A percentile compares a stretch with the other conserved stretches of the same genome.
Evolutionary conservation across 1,140 invertebrate genomes (phyloP).

Genomic region (Octopus sinensis): DNA sequence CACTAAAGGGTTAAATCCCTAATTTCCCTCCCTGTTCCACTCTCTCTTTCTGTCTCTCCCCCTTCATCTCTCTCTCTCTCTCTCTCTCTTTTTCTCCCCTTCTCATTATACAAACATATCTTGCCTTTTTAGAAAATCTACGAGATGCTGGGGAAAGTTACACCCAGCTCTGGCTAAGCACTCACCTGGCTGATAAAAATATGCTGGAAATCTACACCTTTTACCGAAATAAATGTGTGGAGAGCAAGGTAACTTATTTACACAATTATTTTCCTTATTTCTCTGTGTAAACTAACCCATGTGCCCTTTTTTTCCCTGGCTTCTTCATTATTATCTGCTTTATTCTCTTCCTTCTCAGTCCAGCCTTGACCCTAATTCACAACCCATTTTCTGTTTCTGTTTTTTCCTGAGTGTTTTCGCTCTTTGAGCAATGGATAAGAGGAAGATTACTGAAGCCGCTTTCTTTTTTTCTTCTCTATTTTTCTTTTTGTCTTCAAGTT

Average conservation of each 20-base stretch:
- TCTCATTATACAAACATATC: background rate
- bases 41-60: background rate
- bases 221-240: conserved; percentile 8
- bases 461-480: background rate
- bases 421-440: too few relatives aligned
- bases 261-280: too few relatives aligned
- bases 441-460: too few relatives aligned
- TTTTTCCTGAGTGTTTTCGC: too few relatives aligned
- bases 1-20: too few relatives aligned
- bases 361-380: too few relatives aligned
- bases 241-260: background rate
- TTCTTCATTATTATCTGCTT: too few relatives aligned
- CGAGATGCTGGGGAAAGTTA: background rate
- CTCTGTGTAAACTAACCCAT: too few relatives aligned
- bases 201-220: background rate
- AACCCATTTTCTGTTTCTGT: too few relatives aligned
- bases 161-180: conserved; percentile 2
- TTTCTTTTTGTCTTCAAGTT: conserved; percentile 1
- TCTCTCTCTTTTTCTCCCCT: background rate
- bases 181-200: background rate
- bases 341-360: too few relatives aligned
- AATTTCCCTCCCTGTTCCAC: too few relatives aligned
- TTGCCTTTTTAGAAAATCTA: background rate
- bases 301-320: too few relatives aligned
- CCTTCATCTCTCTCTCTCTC: background rate